A percentile compares a stretch with the other conserved stretches of the same genome.
These are phyloP conservation scores for Ormyrus rosae DNA, from an alignment of 2,888 invertebrate species.

Conservation along the genomic window DNA sequence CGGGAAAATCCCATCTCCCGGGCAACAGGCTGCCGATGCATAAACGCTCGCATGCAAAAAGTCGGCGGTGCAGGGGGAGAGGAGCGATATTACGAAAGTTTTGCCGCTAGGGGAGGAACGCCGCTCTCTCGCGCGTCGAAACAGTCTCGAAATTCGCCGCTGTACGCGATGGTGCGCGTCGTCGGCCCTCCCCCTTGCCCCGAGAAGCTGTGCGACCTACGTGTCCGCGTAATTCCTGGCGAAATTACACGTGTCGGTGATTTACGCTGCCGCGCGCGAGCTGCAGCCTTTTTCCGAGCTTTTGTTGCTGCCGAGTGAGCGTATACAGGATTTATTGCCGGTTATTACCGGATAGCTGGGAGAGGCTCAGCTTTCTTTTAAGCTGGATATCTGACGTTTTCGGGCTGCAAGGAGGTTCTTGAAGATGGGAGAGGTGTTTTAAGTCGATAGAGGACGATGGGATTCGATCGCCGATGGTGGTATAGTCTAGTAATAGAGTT, in stretches of 20 bases:
- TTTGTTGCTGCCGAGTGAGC: background rate
- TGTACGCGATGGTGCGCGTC: conserved; percentile 7
- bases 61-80: background rate
- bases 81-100: conserved; percentile 46
- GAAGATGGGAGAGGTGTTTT: too few relatives aligned
- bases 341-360: background rate
- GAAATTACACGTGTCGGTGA: conserved; percentile 49
- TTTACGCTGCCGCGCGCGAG: conserved; percentile 28
- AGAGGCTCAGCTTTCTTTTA: background rate
- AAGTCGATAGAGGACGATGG: too few relatives aligned
- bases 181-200: background rate
- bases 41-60: background rate
- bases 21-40: conserved; percentile 43
- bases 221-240: conserved; percentile 26
- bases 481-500: too few relatives aligned
- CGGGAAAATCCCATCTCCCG: too few relatives aligned
- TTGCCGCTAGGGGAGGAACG: background rate
- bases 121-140: background rate
- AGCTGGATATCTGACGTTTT: too few relatives aligned
- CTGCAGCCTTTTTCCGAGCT: background rate
- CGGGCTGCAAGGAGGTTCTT: too few relatives aligned
- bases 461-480: too few relatives aligned
- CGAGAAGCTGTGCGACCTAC: background rate
- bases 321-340: conserved; percentile 18
- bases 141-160: background rate